Conservation (phyloP, 2,113 vertebrate species). For the Pterocles burchelli region DNA sequence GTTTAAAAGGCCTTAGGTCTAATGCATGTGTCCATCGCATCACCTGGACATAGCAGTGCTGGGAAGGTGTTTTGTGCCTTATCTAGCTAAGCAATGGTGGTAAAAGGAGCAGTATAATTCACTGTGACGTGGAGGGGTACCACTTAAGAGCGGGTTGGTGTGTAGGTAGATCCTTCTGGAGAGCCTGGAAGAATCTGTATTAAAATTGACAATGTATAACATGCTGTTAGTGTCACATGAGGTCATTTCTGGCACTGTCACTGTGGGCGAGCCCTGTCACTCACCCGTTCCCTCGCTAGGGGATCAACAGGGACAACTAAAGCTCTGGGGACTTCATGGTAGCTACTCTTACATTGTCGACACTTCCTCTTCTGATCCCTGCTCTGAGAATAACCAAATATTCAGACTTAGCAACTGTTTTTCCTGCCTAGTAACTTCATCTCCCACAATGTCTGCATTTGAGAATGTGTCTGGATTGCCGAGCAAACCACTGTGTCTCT, state of each 20-base stretch:
- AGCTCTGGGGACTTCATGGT: conserved; percentile 63
- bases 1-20: background rate
- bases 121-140: accelerated
- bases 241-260: background rate
- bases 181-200: background rate
- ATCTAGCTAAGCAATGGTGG: background rate
- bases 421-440: conserved; percentile 68
- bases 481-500: background rate
- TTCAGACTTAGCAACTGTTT: conserved; percentile 71
- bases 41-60: background rate
- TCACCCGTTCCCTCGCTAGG: background rate
- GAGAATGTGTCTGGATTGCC: conserved; percentile 50
- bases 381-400: conserved; percentile 72
- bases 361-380: conserved; percentile 69
- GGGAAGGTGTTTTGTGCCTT: background rate
- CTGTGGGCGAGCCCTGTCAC: background rate
- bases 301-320: conserved; percentile 58
- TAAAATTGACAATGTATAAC: background rate
- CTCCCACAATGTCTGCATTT: conserved; percentile 35
- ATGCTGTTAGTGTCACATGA: background rate
- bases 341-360: conserved; percentile 70
- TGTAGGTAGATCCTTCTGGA: background rate
- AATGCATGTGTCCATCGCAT: background rate
- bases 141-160: background rate
- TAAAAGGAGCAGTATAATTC: background rate